phyloP scores from a whole-genome alignment of 2,888 invertebrate species.

The Selenia dentaria region DNA sequence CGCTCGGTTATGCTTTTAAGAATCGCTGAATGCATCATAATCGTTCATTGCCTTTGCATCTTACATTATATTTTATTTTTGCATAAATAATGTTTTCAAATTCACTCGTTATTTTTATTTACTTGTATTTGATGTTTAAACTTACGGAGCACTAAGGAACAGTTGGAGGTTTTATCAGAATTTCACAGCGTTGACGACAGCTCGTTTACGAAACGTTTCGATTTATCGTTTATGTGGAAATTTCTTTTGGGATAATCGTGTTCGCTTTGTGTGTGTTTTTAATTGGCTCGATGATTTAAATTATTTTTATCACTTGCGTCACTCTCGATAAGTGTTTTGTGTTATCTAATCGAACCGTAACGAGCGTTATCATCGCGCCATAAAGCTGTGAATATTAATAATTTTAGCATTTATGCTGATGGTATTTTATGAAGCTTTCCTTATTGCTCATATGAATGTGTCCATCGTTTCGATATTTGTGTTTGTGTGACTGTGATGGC shows the following conservation, averaged over 20 bases:
- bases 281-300: constrained; percentile 36
- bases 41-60: constrained; percentile 82
- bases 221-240: constrained; percentile 35
- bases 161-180: constrained; percentile 35
- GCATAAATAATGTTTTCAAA: constrained; percentile 42
- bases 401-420: constrained; percentile 16
- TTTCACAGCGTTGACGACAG: constrained; percentile 39
- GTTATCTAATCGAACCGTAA: constrained; percentile 43
- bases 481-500: constrained; percentile 57
- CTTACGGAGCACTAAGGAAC: constrained; percentile 76
- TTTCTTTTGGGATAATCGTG: constrained; percentile 28
- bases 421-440: constrained; percentile 52
- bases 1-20: constrained; percentile 71
- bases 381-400: constrained; percentile 46
- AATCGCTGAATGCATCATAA: constrained; percentile 80
- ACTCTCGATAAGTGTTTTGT: constrained; percentile 35
- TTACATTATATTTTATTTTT: constrained; percentile 55
- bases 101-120: constrained; percentile 61
- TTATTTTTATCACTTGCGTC: constrained; percentile 48
- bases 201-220: constrained; percentile 36
- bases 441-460: constrained; percentile 70
- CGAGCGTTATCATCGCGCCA: constrained; percentile 37
- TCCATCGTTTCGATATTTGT: constrained; percentile 64
- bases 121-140: constrained; percentile 65
- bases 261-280: constrained; percentile 32